Percentiles rank a stretch among this genome's conserved stretches.
These are phyloP conservation scores for Apis florea DNA, from an alignment of 1,140 invertebrate species.

Conservation along the genomic window DNA sequence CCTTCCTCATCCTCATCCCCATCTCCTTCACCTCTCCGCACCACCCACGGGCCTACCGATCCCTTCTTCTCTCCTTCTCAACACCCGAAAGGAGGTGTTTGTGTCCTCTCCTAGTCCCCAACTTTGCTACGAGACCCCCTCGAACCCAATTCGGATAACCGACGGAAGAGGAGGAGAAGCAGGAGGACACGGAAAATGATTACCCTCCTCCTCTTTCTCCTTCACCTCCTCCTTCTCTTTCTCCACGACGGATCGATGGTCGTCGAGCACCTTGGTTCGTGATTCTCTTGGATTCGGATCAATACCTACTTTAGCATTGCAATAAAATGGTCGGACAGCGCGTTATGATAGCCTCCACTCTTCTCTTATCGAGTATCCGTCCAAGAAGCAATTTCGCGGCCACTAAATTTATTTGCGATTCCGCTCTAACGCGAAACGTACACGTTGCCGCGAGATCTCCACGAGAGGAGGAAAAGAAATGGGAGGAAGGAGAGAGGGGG, in stretches of 20 bases:
- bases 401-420: conserved; percentile 64
- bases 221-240: conserved; percentile 53
- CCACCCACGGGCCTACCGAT: conserved; percentile 56
- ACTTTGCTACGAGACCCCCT: conserved; percentile 68
- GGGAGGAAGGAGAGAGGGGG: background rate
- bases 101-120: conserved; percentile 69
- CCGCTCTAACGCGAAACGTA: conserved; percentile 42
- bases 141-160: conserved; percentile 71
- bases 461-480: background rate
- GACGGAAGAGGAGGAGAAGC: conserved; percentile 63
- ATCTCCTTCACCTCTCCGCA: conserved; percentile 52
- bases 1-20: conserved; percentile 4
- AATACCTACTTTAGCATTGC: conserved; percentile 69
- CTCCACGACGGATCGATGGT: conserved; percentile 67
- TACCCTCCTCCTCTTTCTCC: conserved; percentile 57
- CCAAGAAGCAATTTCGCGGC: conserved; percentile 57
- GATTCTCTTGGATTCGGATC: conserved; percentile 68
- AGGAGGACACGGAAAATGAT: conserved; percentile 65
- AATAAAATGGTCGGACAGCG: conserved; percentile 67
- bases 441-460: conserved; percentile 16
- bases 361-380: conserved; percentile 63
- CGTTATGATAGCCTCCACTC: conserved; percentile 64
- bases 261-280: conserved; percentile 68
- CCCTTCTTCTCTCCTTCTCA: conserved; percentile 52
- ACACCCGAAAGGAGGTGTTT: conserved; percentile 68